phyloP scores from a whole-genome alignment of 2,888 invertebrate genomes.

The Spilarctia lutea region DNA sequence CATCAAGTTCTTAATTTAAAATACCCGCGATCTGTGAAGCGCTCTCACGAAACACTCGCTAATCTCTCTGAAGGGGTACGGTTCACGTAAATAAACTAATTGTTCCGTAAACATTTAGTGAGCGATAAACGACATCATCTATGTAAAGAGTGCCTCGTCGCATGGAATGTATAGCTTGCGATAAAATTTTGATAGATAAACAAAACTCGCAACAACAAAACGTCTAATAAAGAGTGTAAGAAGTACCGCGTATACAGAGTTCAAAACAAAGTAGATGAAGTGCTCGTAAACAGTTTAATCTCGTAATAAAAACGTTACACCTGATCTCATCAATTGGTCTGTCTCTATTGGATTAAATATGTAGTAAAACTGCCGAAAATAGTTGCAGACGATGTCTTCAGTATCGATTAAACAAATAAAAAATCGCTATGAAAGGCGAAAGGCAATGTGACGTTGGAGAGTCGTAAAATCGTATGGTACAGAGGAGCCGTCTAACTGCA shows the following conservation, averaged over 20 bases:
- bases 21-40: constrained; percentile 81
- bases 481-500: constrained; percentile 83
- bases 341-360: constrained; percentile 77
- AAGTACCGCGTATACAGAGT: constrained; percentile 68
- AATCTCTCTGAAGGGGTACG: constrained; percentile 74
- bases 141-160: constrained; percentile 50
- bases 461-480: constrained; percentile 85
- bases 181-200: constrained; percentile 68
- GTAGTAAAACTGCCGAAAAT: constrained; percentile 78
- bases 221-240: constrained; percentile 67
- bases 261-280: constrained; percentile 80
- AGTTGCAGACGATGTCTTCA: constrained; percentile 78
- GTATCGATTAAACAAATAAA: constrained; percentile 87
- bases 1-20: constrained; percentile 85
- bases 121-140: constrained; percentile 64
- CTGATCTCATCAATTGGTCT: constrained; percentile 78
- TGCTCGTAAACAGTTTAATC: constrained; percentile 83
- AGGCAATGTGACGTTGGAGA: constrained; percentile 80
- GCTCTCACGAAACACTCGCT: constrained; percentile 73
- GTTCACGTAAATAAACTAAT: constrained; percentile 70
- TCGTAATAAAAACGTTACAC: constrained; percentile 82
- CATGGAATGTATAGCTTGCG: constrained; percentile 57
- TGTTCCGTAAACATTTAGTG: constrained; percentile 70
- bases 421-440: constrained; percentile 84
- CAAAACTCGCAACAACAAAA: constrained; percentile 62